Percentiles rank a stretch among this genome's conserved stretches.
Evolutionary conservation across 2,888 invertebrate genomes (phyloP).

Genomic region (Agonopterix subpropinquella): DNA sequence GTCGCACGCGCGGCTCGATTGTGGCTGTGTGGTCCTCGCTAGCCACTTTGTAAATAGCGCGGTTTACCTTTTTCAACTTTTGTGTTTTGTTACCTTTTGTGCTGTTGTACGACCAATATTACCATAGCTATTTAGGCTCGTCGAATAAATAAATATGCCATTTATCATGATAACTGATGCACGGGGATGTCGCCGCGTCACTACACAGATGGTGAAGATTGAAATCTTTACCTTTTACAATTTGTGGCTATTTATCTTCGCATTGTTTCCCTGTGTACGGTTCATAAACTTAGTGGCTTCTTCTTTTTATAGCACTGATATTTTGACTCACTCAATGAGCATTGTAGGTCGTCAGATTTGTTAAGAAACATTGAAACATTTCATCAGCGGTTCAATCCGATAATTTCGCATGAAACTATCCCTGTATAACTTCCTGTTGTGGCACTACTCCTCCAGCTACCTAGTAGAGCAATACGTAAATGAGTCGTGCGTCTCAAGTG

Average conservation of each 20-base stretch:
- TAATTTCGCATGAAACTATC: too few species aligned
- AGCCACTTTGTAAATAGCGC: conserved; percentile 77
- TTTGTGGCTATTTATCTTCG: conserved; percentile 56
- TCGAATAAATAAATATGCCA: conserved; percentile 75
- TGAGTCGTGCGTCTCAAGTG: conserved; percentile 6
- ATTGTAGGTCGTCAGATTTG: too few species aligned
- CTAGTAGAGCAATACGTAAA: too few species aligned
- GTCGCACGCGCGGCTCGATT: conserved; percentile 75
- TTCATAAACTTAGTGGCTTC: conserved; percentile 7
- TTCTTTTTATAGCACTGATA: background rate
- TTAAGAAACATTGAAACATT: too few species aligned
- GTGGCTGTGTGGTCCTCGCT: conserved; percentile 74
- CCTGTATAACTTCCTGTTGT: too few species aligned
- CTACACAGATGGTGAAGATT: conserved; percentile 59
- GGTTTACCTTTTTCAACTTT: conserved; percentile 76
- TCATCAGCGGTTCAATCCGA: too few species aligned
- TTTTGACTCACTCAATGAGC: too few species aligned
- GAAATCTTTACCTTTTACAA: conserved; percentile 51
- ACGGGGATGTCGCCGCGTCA: conserved; percentile 59
- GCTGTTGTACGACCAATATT: conserved; percentile 75
- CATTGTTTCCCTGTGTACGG: conserved; percentile 38
- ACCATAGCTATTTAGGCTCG: conserved; percentile 75
- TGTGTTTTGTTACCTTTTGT: conserved; percentile 77
- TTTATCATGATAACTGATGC: conserved; percentile 74
- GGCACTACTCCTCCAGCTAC: too few species aligned